Evolutionary conservation across 2,888 invertebrate species (phyloP).

Genomic region (Pollenia griseotomentosa): DNA sequence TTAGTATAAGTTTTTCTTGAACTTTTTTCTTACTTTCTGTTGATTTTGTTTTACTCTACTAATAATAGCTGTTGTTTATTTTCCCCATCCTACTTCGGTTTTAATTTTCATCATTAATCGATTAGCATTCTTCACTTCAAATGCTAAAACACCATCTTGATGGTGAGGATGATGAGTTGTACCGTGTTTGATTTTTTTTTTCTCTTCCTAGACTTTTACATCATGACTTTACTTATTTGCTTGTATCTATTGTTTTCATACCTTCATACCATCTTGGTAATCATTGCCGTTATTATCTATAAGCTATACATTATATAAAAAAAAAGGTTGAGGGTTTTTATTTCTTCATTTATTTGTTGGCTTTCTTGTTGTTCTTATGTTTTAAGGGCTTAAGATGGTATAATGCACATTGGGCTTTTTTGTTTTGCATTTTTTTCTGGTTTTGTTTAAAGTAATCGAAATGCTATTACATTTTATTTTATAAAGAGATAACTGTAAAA

Average conservation of each 20-base stretch:
- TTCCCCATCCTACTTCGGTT: constrained; percentile 58
- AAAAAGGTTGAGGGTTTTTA: constrained; percentile 40
- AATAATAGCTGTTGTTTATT: constrained; percentile 51
- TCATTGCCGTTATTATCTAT: constrained; percentile 67
- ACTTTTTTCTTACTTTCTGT: constrained; percentile 17
- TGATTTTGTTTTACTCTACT: constrained; percentile 31
- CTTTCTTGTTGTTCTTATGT: constrained; percentile 11
- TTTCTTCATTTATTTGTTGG: constrained; percentile 21
- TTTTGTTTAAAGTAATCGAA: neutral
- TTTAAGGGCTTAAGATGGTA: constrained; percentile 28
- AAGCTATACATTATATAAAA: constrained; percentile 39
- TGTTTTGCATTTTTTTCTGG: neutral
- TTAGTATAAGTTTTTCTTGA: constrained; percentile 43
- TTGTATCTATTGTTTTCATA: constrained; percentile 56
- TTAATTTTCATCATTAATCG: constrained; percentile 78
- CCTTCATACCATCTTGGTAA: constrained; percentile 58
- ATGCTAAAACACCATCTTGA: constrained; percentile 57
- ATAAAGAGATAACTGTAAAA: too few species aligned
- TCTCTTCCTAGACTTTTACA: constrained; percentile 23
- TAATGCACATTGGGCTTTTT: constrained; percentile 46
- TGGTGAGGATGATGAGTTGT: constrained; percentile 13
- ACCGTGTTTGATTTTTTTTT: constrained; percentile 16
- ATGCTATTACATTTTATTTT: too few species aligned
- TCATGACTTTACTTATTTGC: constrained; percentile 20
- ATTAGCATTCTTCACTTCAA: constrained; percentile 73